Evolutionary conservation across 2,113 vertebrate species (phyloP).

Genomic region (Suricata suricatta): DNA sequence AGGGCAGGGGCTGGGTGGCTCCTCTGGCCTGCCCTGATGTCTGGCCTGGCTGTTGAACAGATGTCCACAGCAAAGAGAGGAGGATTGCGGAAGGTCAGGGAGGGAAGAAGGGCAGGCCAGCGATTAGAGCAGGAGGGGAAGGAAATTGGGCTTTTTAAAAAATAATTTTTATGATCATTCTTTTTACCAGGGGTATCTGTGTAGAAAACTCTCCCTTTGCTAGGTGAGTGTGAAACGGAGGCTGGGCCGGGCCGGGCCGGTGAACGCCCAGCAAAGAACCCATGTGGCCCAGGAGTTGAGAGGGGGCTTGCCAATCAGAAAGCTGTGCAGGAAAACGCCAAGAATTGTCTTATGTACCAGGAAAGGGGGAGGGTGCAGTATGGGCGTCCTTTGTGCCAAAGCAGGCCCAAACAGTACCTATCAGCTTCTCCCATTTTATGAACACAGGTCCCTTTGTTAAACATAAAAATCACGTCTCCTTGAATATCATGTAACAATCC

Average conservation of each 20-base stretch:
- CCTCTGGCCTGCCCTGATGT: not conserved
- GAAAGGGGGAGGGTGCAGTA: not conserved
- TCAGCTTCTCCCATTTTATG: not conserved
- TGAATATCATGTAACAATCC: not conserved
- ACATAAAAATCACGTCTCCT: not conserved
- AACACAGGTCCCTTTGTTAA: not conserved
- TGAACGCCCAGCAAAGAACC: not conserved
- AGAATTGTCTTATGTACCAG: not conserved
- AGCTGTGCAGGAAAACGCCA: not conserved
- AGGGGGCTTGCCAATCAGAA: not conserved
- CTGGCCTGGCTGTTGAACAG: not conserved
- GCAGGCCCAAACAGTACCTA: not conserved
- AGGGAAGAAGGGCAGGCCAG: not conserved
- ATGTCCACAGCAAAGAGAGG: not conserved
- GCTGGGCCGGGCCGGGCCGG: not conserved
- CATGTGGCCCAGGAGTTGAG: not conserved
- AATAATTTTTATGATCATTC: not conserved
- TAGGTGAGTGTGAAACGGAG: not conserved
- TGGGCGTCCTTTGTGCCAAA: not conserved
- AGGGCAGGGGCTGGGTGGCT: not conserved
- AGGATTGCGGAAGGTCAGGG: not conserved
- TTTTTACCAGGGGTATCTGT: not conserved
- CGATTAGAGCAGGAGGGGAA: not conserved
- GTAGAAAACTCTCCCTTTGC: not conserved
- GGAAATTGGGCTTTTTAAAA: not conserved